Evolutionary conservation across 2,113 vertebrate genomes (phyloP), one percentile per base, ranked within the genome.

Genomic region (Festucalex cinctus): DNA sequence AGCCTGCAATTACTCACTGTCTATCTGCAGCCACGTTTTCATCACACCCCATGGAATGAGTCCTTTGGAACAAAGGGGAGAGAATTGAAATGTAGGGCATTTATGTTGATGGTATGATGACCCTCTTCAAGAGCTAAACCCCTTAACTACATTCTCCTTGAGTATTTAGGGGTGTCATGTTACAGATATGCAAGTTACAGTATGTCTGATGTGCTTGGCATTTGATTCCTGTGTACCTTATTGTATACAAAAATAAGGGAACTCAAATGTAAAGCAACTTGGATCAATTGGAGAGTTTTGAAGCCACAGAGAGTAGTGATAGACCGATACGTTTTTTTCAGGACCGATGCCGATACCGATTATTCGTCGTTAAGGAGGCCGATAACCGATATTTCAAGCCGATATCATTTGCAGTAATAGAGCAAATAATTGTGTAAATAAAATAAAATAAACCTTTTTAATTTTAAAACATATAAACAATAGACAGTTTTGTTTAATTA

Each of bases 1-100:
- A 75, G 77, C 74, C 79, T 79, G 84, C 86, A 89, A 90, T 93
- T 89, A 92, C 89, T 91, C 91, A 90, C 78, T 89, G 89, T 90
- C 89, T 85, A 65, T 73, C 24, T 70, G 74, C 74, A 63, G 64
- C 78, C 68, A 71, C 80, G 75, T 77, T 90, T 88, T 91, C 88
- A 90, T 90, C 89, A 87, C 82, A 84, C 71, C 71, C 73, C 71
- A 84, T 83, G 83, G 74, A 84, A 84, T 49, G 67, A 84, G 72
- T 66, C 75, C 65, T 60, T 56, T 70, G 32, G 49, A 66, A 66
- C 37, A 54, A 65, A 63, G 57, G 36, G 24, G 9, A 49, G 63
- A 62, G 63, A 69, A 76, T 65, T 58, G 62, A 69, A 77, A 77
- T 73, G 39, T 35, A 72, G 39, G 65, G n/a, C 59, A 56, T 71